A percentile compares a stretch with the other conserved stretches of the same genome.
These are phyloP conservation scores for Hypena proboscidalis DNA, from an alignment of 2,888 invertebrate genomes.

Conservation along the genomic window DNA sequence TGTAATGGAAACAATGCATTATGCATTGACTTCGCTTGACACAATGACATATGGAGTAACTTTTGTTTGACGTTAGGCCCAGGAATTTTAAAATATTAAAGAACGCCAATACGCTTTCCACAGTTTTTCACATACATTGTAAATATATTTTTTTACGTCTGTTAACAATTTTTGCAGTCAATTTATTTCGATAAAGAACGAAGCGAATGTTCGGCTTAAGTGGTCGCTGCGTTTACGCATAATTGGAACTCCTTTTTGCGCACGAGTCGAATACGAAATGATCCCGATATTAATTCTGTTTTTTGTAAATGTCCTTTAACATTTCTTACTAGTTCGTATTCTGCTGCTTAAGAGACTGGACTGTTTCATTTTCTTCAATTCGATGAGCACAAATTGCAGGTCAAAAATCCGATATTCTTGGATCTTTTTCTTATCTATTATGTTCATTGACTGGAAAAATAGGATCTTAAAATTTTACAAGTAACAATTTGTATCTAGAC, in stretches of 20 bases:
- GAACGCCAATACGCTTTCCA: conserved; percentile 64
- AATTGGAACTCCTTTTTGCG: conserved; percentile 78
- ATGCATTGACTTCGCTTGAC: conserved; percentile 74
- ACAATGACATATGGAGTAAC: conserved; percentile 81
- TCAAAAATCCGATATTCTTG: conserved; percentile 16
- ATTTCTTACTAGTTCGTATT: conserved; percentile 56
- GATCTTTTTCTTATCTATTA: conserved; percentile 17
- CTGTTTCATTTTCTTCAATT: conserved; percentile 40
- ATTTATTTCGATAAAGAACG: conserved; percentile 64
- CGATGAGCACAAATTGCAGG: conserved; percentile 36
- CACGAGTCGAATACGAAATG: conserved; percentile 75
- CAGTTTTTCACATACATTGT: conserved; percentile 63
- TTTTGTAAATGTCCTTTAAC: conserved; percentile 59
- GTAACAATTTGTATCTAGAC: conserved; percentile 19
- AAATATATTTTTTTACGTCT: conserved; percentile 55
- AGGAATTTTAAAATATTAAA: conserved; percentile 70
- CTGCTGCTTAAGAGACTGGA: conserved; percentile 39
- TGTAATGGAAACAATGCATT: conserved; percentile 84
- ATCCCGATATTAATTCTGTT: conserved; percentile 68
- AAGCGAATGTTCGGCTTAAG: conserved; percentile 69
- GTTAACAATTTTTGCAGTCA: conserved; percentile 63
- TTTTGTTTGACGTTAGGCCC: conserved; percentile 75
- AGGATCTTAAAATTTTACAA: conserved; percentile 14
- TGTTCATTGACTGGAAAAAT: conserved; percentile 25
- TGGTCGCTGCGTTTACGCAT: conserved; percentile 77